A percentile compares a stretch with the other conserved stretches of the same genome.
These are phyloP conservation scores for Amazona vittata DNA, from an alignment of 2,113 vertebrate species.

Conservation along the genomic window DNA sequence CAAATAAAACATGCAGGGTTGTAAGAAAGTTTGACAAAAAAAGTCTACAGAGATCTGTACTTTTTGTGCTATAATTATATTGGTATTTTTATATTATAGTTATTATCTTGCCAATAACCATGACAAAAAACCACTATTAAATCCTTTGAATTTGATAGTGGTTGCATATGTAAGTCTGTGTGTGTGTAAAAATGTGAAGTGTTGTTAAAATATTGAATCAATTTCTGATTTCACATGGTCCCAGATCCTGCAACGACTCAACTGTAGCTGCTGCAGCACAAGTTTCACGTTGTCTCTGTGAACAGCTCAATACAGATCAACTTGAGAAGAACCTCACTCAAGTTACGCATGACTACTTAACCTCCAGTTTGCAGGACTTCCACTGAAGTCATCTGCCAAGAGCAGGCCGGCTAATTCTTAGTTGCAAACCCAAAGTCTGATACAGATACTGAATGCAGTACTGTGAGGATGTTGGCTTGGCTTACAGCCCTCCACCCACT, in stretches of 20 bases:
- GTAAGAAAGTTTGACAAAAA: slow-evolving; percentile 34
- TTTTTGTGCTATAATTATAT: slow-evolving; percentile 53
- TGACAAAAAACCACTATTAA: not conserved
- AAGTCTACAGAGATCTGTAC: not conserved
- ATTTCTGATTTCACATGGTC: not conserved
- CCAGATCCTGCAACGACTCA: not conserved
- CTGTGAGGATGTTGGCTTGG: not conserved
- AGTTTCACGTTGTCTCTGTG: not conserved
- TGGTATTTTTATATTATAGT: slow-evolving; percentile 40
- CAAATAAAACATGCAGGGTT: slow-evolving; percentile 11
- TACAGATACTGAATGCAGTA: not conserved
- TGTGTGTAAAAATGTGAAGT: not conserved
- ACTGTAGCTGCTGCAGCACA: not conserved
- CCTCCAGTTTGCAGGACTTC: not conserved
- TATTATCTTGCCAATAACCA: slow-evolving; percentile 52
- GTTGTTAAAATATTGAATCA: slow-evolving; percentile 51
- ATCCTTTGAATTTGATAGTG: not conserved
- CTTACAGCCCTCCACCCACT: not conserved
- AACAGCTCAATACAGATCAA: not conserved
- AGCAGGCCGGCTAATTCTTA: not conserved
- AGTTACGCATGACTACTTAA: not conserved
- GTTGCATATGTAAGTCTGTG: not conserved
- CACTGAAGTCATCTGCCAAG: not conserved
- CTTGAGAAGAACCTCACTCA: not conserved
- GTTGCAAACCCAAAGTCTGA: not conserved